These are phyloP conservation scores for Phaedon cochleariae DNA, from an alignment of 2,888 invertebrate genomes.

Conservation along the genomic window DNA sequence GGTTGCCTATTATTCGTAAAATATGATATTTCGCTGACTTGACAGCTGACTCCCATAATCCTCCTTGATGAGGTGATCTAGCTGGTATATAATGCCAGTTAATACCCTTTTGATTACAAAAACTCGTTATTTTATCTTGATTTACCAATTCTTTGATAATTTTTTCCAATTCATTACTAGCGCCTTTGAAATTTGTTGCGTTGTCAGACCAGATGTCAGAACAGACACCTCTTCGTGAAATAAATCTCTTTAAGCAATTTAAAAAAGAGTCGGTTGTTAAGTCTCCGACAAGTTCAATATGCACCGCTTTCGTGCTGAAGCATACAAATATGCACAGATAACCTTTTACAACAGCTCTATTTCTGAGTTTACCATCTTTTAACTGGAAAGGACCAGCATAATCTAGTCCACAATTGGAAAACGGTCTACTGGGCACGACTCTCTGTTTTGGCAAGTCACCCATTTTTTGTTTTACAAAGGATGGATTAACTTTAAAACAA, in stretches of 20 bases:
- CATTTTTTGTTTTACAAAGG: slow-evolving; percentile 28
- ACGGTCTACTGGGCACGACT: slow-evolving; percentile 31
- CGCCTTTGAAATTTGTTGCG: slow-evolving; percentile 30
- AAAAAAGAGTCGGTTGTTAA: slow-evolving; percentile 25
- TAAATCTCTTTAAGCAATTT: slow-evolving; percentile 30
- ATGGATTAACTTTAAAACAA: slow-evolving; percentile 31
- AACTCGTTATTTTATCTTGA: no score
- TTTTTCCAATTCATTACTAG: slow-evolving; percentile 23
- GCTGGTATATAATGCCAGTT: slow-evolving; percentile 50
- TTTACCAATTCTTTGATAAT: slow-evolving; percentile 14
- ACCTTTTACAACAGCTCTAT: slow-evolving; percentile 26
- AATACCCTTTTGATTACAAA: no score
- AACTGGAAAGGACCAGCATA: slow-evolving; percentile 36
- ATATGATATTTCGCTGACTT: slow-evolving; percentile 48
- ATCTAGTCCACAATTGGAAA: slow-evolving; percentile 31
- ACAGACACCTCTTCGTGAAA: slow-evolving; percentile 26
- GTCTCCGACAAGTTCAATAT: slow-evolving; percentile 30
- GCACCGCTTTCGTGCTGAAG: slow-evolving; percentile 29
- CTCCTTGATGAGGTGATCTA: slow-evolving; percentile 46
- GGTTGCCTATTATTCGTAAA: slow-evolving; percentile 37
- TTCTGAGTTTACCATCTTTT: slow-evolving; percentile 30
- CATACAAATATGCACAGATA: slow-evolving; percentile 35
- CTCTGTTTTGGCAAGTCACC: slow-evolving; percentile 31
- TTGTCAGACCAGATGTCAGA: slow-evolving; percentile 28
- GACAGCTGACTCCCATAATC: slow-evolving; percentile 29